A percentile compares a stretch with the other conserved stretches of the same genome.
Evolutionary conservation across 2,888 invertebrate species (phyloP).

Genomic region (Clivina fossor): DNA sequence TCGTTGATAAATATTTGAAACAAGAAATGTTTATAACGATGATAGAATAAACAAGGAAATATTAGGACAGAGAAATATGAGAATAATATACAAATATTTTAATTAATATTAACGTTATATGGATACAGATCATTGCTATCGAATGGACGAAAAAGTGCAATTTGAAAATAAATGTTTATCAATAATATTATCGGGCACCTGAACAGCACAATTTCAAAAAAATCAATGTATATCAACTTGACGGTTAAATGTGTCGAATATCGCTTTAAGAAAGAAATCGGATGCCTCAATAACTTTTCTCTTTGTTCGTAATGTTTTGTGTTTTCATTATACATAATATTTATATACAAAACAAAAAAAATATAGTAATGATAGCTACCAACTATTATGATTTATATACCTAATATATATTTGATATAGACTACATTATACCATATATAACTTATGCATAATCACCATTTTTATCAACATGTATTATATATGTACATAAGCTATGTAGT

Average conservation of each 20-base stretch:
- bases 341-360: slow-evolving; percentile 22
- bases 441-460: slow-evolving; percentile 26
- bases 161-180: slow-evolving; percentile 16
- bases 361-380: slow-evolving; percentile 14
- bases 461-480: slow-evolving; percentile 24
- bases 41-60: too few species aligned
- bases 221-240: slow-evolving; percentile 14
- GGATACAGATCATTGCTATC: slow-evolving; percentile 27
- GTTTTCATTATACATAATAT: slow-evolving; percentile 5
- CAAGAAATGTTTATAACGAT: too few species aligned
- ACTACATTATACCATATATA: slow-evolving; percentile 28
- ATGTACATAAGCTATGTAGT: slow-evolving; percentile 30
- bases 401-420: slow-evolving; percentile 32
- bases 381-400: slow-evolving; percentile 28
- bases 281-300: too few species aligned
- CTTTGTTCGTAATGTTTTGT: too few species aligned
- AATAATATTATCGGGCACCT: slow-evolving; percentile 18
- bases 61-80: not conserved
- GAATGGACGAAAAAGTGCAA: slow-evolving; percentile 31
- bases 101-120: slow-evolving; percentile 27
- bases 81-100: slow-evolving; percentile 28
- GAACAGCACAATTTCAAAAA: slow-evolving; percentile 18
- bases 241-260: too few species aligned
- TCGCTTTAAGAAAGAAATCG: too few species aligned
- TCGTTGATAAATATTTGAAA: too few species aligned